These are phyloP conservation scores for Rhyacophila evoluta DNA, from an alignment of 2,888 invertebrate genomes.

Conservation along the genomic window DNA sequence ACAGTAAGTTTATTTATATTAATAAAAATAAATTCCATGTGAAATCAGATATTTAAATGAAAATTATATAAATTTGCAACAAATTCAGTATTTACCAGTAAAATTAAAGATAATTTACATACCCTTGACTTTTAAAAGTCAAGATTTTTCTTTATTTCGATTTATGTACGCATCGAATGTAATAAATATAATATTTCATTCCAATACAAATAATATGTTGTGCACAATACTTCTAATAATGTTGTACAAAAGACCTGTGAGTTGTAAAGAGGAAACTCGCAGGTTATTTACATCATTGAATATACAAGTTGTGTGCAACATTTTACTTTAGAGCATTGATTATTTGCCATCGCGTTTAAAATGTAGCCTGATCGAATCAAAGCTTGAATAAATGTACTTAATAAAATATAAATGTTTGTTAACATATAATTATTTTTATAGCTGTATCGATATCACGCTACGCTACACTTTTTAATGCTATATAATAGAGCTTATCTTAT, in stretches of 20 bases:
- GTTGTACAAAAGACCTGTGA: neutral
- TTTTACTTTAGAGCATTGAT: neutral
- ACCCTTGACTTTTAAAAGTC: conserved; percentile 22
- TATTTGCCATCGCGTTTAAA: no score
- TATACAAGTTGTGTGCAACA: neutral
- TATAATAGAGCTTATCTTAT: no score
- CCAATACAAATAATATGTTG: neutral
- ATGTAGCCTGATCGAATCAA: no score
- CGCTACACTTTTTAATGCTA: no score
- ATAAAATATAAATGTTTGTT: no score
- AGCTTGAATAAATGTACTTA: no score
- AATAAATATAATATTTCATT: neutral
- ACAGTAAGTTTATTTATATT: no score
- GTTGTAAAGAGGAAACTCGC: neutral
- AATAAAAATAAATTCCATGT: no score
- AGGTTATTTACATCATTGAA: no score
- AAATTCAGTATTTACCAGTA: neutral
- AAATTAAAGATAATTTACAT: neutral
- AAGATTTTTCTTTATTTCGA: neutral
- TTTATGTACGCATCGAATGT: neutral
- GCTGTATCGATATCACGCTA: no score
- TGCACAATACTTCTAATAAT: neutral
- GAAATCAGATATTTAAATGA: no score
- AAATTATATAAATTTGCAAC: neutral
- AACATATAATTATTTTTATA: no score